Evolutionary conservation across 2,888 invertebrate genomes (phyloP).

Genomic region (Griposia aprilina): DNA sequence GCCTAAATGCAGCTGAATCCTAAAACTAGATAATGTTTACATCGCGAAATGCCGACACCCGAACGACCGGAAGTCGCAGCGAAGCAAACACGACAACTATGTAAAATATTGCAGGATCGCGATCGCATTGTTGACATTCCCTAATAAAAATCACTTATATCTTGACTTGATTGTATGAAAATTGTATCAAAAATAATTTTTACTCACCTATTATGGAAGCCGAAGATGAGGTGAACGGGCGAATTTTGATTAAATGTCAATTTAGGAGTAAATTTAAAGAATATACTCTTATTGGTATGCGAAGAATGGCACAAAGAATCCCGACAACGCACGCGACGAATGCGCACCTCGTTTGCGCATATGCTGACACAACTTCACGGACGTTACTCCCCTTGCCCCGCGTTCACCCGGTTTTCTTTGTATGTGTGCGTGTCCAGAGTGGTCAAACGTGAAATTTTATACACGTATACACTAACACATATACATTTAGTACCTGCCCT

Average conservation of each 20-base stretch:
- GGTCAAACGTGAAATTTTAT: slow-evolving; percentile 91
- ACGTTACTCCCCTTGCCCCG: slow-evolving; percentile 89
- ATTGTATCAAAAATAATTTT: slow-evolving; percentile 89
- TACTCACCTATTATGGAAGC: slow-evolving; percentile 94
- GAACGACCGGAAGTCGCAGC: slow-evolving; percentile 90
- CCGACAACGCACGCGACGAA: slow-evolving; percentile 97
- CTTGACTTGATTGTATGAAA: slow-evolving; percentile 92
- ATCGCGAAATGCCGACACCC: slow-evolving; percentile 90
- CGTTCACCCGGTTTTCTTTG: slow-evolving; percentile 83
- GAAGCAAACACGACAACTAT: slow-evolving; percentile 94
- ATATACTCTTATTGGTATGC: slow-evolving; percentile 96
- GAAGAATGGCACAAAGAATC: slow-evolving; percentile 99
- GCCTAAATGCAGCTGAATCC: slow-evolving; percentile 84
- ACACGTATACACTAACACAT: slow-evolving; percentile 86
- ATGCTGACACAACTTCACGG: slow-evolving; percentile 93
- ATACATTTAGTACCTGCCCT: slow-evolving; percentile 86
- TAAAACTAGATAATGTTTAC: slow-evolving; percentile 90
- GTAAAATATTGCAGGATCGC: slow-evolving; percentile 94
- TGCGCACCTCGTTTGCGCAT: slow-evolving; percentile 96
- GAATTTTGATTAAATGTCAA: slow-evolving; percentile 92
- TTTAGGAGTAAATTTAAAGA: slow-evolving; percentile 93
- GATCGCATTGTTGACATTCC: slow-evolving; percentile 94
- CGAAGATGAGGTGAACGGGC: slow-evolving; percentile 91
- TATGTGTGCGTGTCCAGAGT: slow-evolving; percentile 86
- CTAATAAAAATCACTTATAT: slow-evolving; percentile 92